Percentiles rank a stretch among this genome's conserved stretches.
phyloP scores from a whole-genome alignment of 2,888 invertebrate genomes.

The Coelopa pilipes region DNA sequence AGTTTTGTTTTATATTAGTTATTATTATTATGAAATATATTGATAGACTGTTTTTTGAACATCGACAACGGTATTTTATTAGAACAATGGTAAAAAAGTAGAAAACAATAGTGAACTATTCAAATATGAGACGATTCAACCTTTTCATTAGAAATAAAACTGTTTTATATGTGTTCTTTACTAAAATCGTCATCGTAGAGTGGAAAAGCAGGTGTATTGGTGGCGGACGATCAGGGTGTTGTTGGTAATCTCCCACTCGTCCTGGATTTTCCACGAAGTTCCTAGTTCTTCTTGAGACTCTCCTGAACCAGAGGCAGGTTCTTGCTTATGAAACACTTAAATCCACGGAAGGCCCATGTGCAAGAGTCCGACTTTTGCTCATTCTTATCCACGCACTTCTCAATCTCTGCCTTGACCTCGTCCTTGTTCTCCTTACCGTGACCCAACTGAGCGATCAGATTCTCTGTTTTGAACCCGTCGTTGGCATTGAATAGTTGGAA shows the following conservation, averaged over 20 bases:
- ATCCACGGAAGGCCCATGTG: slow-evolving; percentile 65
- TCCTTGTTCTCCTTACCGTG: slow-evolving; percentile 62
- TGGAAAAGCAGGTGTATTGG: not conserved
- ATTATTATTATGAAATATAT: no score
- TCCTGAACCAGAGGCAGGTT: slow-evolving; percentile 64
- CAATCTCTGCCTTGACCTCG: slow-evolving; percentile 60
- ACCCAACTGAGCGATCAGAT: slow-evolving; percentile 63
- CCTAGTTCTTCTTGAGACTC: slow-evolving; percentile 53
- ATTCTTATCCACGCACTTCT: slow-evolving; percentile 65
- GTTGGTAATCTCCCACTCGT: not conserved
- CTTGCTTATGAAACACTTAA: slow-evolving; percentile 66
- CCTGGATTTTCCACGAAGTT: not conserved
- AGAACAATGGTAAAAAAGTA: slow-evolving; percentile 10
- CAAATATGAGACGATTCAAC: slow-evolving; percentile 33
- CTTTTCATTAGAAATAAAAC: not conserved
- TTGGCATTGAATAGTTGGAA: slow-evolving; percentile 64
- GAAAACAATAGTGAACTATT: not conserved
- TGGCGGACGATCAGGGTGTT: not conserved
- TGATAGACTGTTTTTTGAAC: not conserved
- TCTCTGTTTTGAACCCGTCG: slow-evolving; percentile 64
- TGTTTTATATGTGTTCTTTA: not conserved
- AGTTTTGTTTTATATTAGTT: no score
- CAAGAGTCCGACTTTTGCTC: slow-evolving; percentile 61
- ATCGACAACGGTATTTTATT: slow-evolving; percentile 8
- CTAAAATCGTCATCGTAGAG: not conserved